These are phyloP conservation scores for Notothenia coriiceps DNA, from an alignment of 2,113 vertebrate species.

Conservation along the genomic window DNA sequence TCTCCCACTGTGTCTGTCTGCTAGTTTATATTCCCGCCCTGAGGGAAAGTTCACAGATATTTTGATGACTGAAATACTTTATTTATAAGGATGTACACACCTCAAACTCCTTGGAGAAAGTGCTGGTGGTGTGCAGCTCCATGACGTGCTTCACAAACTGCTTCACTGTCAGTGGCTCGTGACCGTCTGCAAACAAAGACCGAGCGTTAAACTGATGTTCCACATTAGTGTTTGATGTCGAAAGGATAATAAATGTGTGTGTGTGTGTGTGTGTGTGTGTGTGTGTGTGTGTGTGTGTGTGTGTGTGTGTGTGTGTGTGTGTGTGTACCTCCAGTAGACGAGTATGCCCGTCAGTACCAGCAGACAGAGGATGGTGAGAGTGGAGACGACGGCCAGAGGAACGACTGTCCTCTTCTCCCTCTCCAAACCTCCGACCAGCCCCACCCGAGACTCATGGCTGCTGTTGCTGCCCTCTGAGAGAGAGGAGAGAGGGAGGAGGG, in stretches of 20 bases:
- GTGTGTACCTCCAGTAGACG: conserved; percentile 98
- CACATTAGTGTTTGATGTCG: no score
- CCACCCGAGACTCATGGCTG: conserved; percentile 96
- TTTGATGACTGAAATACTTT: neutral
- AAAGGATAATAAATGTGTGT: conserved; percentile 12
- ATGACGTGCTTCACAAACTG: conserved; percentile 96
- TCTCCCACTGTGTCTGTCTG: neutral
- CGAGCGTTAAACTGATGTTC: neutral
- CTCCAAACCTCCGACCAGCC: conserved; percentile 91
- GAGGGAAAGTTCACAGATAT: neutral
- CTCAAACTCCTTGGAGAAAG: conserved; percentile 98
- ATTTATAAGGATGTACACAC: conserved; percentile 73
- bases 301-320: conserved; percentile 14
- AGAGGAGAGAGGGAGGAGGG: conserved; percentile 16
- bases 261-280: conserved; percentile 38
- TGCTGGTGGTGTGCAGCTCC: conserved; percentile 93
- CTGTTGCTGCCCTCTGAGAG: conserved; percentile 97
- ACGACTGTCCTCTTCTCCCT: conserved; percentile 92
- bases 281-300: conserved; percentile 47
- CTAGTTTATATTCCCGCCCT: neutral
- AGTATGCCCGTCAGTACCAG: conserved; percentile 97
- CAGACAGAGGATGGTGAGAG: conserved; percentile 96
- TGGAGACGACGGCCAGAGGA: conserved; percentile 95
- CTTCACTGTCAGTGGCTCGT: conserved; percentile 94
- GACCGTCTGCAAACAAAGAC: conserved; percentile 87